Evolutionary conservation across 64 coral and sea anemone species (phyloP), one percentile per base, ranked within the genome.

Genomic region (Stichodactyla mertensii): DNA sequence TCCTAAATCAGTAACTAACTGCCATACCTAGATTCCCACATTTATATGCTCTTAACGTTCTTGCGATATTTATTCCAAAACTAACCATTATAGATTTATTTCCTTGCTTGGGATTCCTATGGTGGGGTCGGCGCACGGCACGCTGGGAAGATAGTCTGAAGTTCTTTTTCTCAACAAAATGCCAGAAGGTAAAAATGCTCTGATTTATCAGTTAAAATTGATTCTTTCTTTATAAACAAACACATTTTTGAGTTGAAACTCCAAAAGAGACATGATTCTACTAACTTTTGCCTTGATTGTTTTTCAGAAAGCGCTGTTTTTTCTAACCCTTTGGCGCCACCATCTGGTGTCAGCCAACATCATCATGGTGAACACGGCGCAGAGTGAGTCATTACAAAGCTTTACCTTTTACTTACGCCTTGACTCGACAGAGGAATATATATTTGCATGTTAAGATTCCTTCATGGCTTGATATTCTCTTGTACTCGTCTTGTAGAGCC

Each of bases 261-360:
- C 51, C 69, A 0, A 10, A 74, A 36, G 24, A 31, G 7, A 23
- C 11, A 74, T 74, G 1, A 31, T 31, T 13, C 10, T 27, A 13
- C 24, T 74, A 74, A 27, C 69, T 19, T 74, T 26, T 11, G 2
- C 24, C 24, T n/a, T 28, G 24, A 54, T 79, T 55, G 14, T 89
- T 78, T 78, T 31, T 26, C 85, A 92, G 94, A 87, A 22, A 82
- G 87, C 11, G 94, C 89, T 52, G 71, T 96, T 24, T 96, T 93
- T 55, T 96, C 94, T 10, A 96, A 96, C 70, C 94, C 94, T 66
- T 88, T 96, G 88, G 94, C 94, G 7, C 94, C 94, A 16, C 94
- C 94, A 24, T 96, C 94, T n/a, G 86, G 26, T 22, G 45, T 45
- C 78, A 82, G 88, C 83, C 91, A 61, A 61, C 57, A 69, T 31